Evolutionary conservation across 2,888 invertebrate species (phyloP).

Genomic region (Drosophila infuscata): DNA sequence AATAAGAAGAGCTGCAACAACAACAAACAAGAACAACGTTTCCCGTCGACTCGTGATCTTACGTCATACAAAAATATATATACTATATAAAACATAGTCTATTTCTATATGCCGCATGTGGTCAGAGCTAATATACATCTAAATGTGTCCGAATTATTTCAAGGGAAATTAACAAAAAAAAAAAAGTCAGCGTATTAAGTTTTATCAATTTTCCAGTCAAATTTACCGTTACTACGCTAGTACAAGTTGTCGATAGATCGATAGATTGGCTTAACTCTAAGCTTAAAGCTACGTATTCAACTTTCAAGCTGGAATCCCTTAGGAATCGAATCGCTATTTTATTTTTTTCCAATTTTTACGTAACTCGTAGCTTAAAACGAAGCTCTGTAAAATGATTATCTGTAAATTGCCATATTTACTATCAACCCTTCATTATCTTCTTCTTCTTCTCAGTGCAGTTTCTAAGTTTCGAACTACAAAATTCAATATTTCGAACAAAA

Average conservation of each 20-base stretch:
- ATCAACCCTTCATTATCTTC: not conserved
- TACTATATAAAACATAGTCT: constrained; percentile 52
- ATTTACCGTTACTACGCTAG: not conserved
- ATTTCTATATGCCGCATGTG: constrained; percentile 77
- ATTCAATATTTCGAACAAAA: not conserved
- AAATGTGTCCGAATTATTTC: constrained; percentile 20
- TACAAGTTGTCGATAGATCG: not conserved
- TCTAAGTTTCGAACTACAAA: not conserved
- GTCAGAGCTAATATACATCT: constrained; percentile 62
- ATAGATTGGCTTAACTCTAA: not conserved
- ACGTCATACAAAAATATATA: constrained; percentile 66
- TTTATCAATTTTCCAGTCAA: not conserved
- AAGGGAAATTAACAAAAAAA: constrained; percentile 2
- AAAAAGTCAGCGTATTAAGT: not conserved
- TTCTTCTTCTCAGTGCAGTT: not conserved
- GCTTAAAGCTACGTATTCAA: not conserved
- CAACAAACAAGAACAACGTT: constrained; percentile 7
- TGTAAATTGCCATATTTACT: too few relatives aligned
- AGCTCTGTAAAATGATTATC: not conserved
- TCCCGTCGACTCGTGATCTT: constrained; percentile 69
- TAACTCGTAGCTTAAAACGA: not conserved
- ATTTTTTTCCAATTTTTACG: not conserved
- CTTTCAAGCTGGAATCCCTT: not conserved
- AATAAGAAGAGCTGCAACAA: constrained; percentile 5
- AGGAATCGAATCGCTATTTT: not conserved